phyloP scores from a whole-genome alignment of 2,888 invertebrate species.

The Biston betularia region DNA sequence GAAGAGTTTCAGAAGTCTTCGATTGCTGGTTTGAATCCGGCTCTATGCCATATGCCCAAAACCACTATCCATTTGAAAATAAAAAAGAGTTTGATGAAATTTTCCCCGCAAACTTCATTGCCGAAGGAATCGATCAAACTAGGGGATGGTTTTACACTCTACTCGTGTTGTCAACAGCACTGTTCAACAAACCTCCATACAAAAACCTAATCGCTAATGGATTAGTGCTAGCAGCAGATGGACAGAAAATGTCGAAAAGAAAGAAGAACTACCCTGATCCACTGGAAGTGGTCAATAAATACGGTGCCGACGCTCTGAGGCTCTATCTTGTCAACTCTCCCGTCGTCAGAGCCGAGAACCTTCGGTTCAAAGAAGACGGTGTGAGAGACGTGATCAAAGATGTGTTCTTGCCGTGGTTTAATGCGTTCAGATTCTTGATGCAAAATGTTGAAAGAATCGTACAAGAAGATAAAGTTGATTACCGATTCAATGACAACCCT shows the following conservation, averaged over 20 bases:
- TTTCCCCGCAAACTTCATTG: constrained; percentile 99
- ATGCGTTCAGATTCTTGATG: constrained; percentile 96
- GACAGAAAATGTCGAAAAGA: constrained; percentile 99
- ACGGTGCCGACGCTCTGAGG: constrained; percentile 98
- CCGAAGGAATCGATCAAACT: constrained; percentile 99
- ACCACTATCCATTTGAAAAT: constrained; percentile 98
- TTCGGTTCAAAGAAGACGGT: constrained; percentile 98
- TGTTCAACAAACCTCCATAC: constrained; percentile 98
- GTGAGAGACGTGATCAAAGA: constrained; percentile 98
- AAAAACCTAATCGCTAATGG: constrained; percentile 99
- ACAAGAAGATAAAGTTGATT: constrained; percentile 87
- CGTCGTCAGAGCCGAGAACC: constrained; percentile 98
- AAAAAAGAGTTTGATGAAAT: constrained; percentile 94
- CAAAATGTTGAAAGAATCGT: constrained; percentile 96
- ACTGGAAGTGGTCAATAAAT: constrained; percentile 94
- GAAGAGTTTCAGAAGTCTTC: constrained; percentile 96
- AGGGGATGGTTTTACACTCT: constrained; percentile 99
- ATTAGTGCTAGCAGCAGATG: constrained; percentile 97
- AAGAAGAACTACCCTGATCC: constrained; percentile 99
- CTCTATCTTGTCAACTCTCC: constrained; percentile 99
- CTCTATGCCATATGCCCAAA: constrained; percentile 99
- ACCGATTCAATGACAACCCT: constrained; percentile 85
- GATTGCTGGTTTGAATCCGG: constrained; percentile 99
- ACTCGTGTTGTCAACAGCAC: constrained; percentile 97
- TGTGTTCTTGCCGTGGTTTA: constrained; percentile 98